Evolutionary conservation across 2,888 invertebrate species (phyloP), one percentile per base, ranked within the genome.

Genomic region (Phania funesta): DNA sequence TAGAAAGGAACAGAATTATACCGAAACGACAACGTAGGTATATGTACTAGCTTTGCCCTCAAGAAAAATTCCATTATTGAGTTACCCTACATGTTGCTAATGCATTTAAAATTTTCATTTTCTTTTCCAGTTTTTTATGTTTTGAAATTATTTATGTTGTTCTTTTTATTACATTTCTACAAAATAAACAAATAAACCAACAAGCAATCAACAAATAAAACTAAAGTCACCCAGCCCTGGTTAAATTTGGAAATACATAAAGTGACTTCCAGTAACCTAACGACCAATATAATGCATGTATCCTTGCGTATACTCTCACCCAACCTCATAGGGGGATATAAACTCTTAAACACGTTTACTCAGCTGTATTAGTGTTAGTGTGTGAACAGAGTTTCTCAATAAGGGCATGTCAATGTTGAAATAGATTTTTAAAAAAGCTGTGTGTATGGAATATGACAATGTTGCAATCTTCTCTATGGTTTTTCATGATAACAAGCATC

Each of bases 261-360:
- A 73, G 60, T 60, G 20, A 62, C 60, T 73, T 73, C 60, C 22
- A 67, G 44, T 73, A 79, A 74, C 65, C 54, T 46, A 79, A 79
- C 79, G 52, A 74, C 74, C 73, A 68, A 54, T 74, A 79, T 74
- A 44, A 52, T 60, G 46, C 44, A 20, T 50, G n/a, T 71, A 71
- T 35, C 58, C 48, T 48, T 56, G 70, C 24, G 6, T 16, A 18
- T 24, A 38, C n/a, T n/a, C 48, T 9, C 18, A n/a, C 50, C 13
- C 11, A 16, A 22, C 24, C 60, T 26, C 8, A 35, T 13, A 60
- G 38, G 48, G 35, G 71, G 58, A 71, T 71, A 71, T 58, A 48
- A 71, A 71, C 48, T 60, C 38, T 48, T 48, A 18, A n/a, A n/a
- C 58, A 35, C 18, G 29, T 35, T 4, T 46, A 48, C 22, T 35